phyloP scores from a whole-genome alignment of 2,797 vertebrate species.

The Sebastes taczanowskii region DNA sequence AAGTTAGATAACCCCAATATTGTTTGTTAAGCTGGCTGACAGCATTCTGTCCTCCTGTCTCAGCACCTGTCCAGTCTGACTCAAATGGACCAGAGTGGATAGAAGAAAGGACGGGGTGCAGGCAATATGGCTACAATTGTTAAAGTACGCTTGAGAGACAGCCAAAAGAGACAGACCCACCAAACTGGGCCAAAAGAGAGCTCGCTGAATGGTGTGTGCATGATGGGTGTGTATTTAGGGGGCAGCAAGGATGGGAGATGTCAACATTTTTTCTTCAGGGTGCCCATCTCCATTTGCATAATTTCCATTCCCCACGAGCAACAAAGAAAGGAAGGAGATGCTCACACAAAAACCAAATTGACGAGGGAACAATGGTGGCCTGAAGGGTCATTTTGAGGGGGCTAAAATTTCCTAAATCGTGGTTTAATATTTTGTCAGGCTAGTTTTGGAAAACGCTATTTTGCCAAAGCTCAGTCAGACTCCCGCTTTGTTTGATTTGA shows the following conservation, averaged over 20 bases:
- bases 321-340: constrained; percentile 80
- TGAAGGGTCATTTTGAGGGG: constrained; percentile 80
- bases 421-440: constrained; percentile 76
- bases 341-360: constrained; percentile 82
- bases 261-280: constrained; percentile 80
- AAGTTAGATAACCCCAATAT: constrained; percentile 69
- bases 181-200: constrained; percentile 72
- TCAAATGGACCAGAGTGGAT: constrained; percentile 57
- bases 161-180: constrained; percentile 76
- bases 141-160: constrained; percentile 78
- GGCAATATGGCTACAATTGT: constrained; percentile 70
- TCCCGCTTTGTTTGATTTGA: constrained; percentile 69
- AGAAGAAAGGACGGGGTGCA: constrained; percentile 57
- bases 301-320: constrained; percentile 73
- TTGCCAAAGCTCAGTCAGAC: constrained; percentile 65
- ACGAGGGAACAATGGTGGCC: constrained; percentile 82
- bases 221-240: constrained; percentile 73
- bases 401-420: constrained; percentile 64
- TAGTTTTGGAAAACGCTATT: constrained; percentile 55
- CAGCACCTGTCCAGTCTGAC: constrained; percentile 64
- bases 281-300: constrained; percentile 84
- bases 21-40: constrained; percentile 70
- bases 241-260: constrained; percentile 77
- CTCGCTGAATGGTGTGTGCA: constrained; percentile 62
- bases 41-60: constrained; percentile 70